Evolutionary conservation across 2,113 vertebrate species (phyloP).

Genomic region (Dipodomys ordii): DNA sequence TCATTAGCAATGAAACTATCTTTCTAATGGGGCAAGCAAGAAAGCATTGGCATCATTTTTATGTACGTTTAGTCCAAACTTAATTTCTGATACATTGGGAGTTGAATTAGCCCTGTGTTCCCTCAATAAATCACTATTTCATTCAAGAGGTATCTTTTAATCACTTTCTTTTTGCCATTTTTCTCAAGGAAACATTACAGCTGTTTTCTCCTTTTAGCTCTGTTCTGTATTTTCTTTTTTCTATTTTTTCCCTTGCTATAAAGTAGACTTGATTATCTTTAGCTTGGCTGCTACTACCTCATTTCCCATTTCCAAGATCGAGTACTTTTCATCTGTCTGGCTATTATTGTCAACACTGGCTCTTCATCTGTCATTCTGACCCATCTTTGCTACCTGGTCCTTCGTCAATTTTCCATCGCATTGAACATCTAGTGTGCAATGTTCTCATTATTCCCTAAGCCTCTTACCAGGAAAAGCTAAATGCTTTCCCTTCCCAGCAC

Average conservation of each 20-base stretch:
- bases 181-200: background rate
- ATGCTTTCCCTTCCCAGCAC: background rate
- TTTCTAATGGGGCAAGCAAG: background rate
- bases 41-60: background rate
- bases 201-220: background rate
- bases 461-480: constrained; percentile 29
- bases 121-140: background rate
- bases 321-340: constrained; percentile 57
- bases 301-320: constrained; percentile 56
- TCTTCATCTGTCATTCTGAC: constrained; percentile 64
- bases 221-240: background rate
- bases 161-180: background rate
- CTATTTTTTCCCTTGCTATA: constrained; percentile 16
- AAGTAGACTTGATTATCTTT: constrained; percentile 69
- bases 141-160: background rate
- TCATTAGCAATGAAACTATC: background rate
- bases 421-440: constrained; percentile 38
- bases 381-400: background rate
- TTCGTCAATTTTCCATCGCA: constrained; percentile 66
- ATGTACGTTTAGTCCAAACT: background rate
- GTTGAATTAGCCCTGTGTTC: background rate
- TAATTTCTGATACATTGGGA: background rate
- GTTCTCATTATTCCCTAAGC: constrained; percentile 43
- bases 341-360: constrained; percentile 62
- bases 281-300: constrained; percentile 46